phyloP scores from a whole-genome alignment of 2,113 vertebrate species.

The rabbit (Oryctolagus cuniculus) region mOryCun1.1 NC_091442.1:38989501-38990000 shows the following conservation, averaged over 20 bases:
- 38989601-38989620: no score
- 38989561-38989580: no score
- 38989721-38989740: constrained; percentile 4
- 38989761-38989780: background rate
- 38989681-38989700: background rate
- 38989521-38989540: no score
- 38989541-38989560: no score
- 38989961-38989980: constrained; percentile 46
- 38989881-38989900: constrained; percentile 27
- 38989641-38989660: no score
- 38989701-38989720: constrained; percentile 32
- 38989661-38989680: no score
- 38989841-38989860: background rate
- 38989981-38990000: constrained; percentile 6
- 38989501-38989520: no score
- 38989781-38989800: background rate
- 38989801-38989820: background rate
- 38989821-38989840: background rate
- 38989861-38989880: background rate
- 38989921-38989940: background rate
- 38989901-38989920: constrained; percentile 17
- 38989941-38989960: constrained; percentile 3
- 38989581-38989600: no score
- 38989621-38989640: no score
- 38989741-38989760: background rate